Evolutionary conservation across 2,888 invertebrate genomes (phyloP).

Genomic region (Trypoxylon attenuatum): DNA sequence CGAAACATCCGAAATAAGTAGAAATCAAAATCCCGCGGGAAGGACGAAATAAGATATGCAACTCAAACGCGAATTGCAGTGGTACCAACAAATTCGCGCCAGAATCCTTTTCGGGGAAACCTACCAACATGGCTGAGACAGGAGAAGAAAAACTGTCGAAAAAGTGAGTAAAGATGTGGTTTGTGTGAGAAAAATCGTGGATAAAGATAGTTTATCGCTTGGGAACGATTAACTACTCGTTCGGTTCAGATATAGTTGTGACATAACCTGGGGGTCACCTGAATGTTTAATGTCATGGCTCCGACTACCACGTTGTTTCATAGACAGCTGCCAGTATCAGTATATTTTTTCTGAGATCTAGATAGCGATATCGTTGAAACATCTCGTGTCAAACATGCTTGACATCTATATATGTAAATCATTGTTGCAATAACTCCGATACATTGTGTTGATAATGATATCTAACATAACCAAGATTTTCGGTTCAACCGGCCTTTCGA

Average conservation of each 20-base stretch:
- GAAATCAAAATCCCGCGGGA: too few species aligned
- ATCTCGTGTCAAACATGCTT: background rate
- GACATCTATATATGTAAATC: conserved; percentile 3
- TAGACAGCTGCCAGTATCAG: conserved; percentile 1
- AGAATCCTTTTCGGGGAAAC: conserved; percentile 13
- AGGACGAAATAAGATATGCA: background rate
- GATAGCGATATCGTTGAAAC: conserved; percentile 11
- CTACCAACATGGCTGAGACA: conserved; percentile 77
- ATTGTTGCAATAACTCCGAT: background rate
- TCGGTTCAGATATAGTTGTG: background rate
- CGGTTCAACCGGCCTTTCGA: conserved; percentile 30
- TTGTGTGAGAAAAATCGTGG: too few species aligned
- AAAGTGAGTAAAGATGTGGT: conserved; percentile 77
- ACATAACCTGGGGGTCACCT: conserved; percentile 18
- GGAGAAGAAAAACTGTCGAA: conserved; percentile 80
- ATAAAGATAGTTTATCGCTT: too few species aligned
- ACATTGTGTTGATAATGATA: conserved; percentile 46
- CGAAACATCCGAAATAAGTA: too few species aligned
- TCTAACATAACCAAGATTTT: conserved; percentile 53
- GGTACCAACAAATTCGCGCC: conserved; percentile 29
- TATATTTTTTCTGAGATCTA: background rate
- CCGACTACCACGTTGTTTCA: conserved; percentile 18
- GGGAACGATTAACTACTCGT: too few species aligned
- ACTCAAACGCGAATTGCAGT: conserved; percentile 10
- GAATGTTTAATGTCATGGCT: background rate